Conservation (phyloP, 2,797 vertebrate species). For the Pangasius larnaudii region DNA sequence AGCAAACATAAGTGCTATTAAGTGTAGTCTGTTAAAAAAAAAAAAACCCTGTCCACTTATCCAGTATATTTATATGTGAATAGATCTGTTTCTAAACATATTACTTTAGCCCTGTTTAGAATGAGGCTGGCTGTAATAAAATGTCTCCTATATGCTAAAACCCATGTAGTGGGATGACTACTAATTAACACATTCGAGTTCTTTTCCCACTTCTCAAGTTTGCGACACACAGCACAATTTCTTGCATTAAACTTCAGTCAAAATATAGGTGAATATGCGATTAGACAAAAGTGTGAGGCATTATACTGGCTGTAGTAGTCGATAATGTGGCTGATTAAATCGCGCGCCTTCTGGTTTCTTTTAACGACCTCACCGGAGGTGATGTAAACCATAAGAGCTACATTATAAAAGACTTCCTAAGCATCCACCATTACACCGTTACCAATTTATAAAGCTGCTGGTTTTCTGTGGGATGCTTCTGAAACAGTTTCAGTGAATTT, state of each 20-base stretch:
- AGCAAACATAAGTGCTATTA: background rate
- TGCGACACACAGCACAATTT: background rate
- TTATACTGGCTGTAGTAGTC: background rate
- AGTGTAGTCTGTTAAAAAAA: too few relatives aligned
- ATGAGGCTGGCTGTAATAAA: background rate
- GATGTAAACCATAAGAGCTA: background rate
- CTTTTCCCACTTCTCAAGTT: background rate
- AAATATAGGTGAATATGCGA: background rate
- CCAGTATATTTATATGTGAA: too few relatives aligned
- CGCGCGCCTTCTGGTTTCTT: background rate
- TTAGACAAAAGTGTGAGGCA: background rate
- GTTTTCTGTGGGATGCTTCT: background rate
- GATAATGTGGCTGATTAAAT: background rate
- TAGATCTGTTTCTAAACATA: too few relatives aligned
- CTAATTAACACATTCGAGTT: background rate
- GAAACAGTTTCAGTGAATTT: too few relatives aligned
- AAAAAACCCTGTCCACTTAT: too few relatives aligned
- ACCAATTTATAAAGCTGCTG: background rate
- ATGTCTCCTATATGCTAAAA: background rate
- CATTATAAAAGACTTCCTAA: background rate
- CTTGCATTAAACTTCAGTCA: background rate
- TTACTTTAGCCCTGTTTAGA: background rate
- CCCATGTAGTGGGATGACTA: background rate
- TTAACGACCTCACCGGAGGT: background rate
- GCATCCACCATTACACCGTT: background rate